A percentile compares a stretch with the other conserved stretches of the same genome.
Conservation (phyloP, 2,797 vertebrate genomes). For the Zenarchopterus dispar region DNA sequence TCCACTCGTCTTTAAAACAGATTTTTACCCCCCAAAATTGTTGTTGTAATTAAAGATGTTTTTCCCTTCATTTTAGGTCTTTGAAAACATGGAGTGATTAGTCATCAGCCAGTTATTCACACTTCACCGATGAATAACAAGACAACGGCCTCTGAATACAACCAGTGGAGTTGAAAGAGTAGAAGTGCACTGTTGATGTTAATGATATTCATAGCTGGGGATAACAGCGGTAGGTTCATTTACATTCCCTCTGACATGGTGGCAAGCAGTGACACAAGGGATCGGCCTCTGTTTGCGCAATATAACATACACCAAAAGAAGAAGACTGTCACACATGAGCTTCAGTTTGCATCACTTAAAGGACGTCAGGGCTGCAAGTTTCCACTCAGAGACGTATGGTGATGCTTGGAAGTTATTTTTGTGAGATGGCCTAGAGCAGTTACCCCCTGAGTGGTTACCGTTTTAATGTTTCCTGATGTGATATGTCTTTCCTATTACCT, state of each 20-base stretch:
- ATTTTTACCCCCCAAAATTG: conserved; percentile 12
- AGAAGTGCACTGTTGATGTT: conserved; percentile 21
- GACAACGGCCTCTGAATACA: conserved; percentile 39
- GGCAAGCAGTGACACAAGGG: neutral
- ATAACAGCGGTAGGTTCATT: conserved; percentile 40
- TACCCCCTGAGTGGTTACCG: conserved; percentile 6
- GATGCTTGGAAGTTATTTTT: conserved; percentile 46
- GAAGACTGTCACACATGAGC: conserved; percentile 34
- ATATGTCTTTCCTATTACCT: conserved; percentile 22
- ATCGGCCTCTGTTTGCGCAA: neutral
- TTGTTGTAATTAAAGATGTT: conserved; percentile 18
- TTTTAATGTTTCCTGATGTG: conserved; percentile 16
- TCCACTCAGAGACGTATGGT: conserved; percentile 20
- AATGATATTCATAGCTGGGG: conserved; percentile 57
- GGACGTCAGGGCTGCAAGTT: conserved; percentile 37
- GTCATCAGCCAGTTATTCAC: conserved; percentile 53
- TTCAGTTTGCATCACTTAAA: conserved; percentile 44
- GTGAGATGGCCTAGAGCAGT: conserved; percentile 39
- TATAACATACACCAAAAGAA: conserved; percentile 26
- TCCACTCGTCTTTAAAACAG: conserved; percentile 6
- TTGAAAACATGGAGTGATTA: conserved; percentile 12
- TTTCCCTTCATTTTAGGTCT: conserved; percentile 1
- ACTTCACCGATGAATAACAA: conserved; percentile 58
- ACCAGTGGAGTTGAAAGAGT: conserved; percentile 31
- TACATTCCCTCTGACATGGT: conserved; percentile 38